Base-by-base conservation (phyloP, 2,797 vertebrate genomes). In the Varecia variegata region DNA sequence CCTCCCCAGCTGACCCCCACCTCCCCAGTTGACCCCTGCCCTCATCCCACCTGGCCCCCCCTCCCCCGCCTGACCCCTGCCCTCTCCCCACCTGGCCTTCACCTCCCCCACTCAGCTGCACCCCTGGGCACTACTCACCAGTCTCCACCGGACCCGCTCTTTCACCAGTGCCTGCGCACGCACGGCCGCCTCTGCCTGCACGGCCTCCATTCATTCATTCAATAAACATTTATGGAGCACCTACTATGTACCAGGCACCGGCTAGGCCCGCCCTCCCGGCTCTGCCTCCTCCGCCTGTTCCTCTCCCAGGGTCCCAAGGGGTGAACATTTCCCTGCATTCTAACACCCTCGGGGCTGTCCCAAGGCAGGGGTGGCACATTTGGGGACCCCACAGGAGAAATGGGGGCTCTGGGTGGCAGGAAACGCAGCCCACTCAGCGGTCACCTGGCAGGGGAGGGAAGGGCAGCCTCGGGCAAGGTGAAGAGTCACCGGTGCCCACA, bases 171-270 rank as follows among this genome's bases (percentile, higher is more conserved):
- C 97, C 96, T 97, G 97, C 71, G 71, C 94, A 93, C 88, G 47
- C 94, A 60, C 89, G 35, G 96, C 97, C 93, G 94, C 96, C 97
- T 97, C 97, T 94, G 95, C 97, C 97, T 97, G 96, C 97, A 81
- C 60, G 97, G 96, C 93, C 97, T 97, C 97, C 97, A 97, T 97
- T 97, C 96, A 96, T 96, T 97, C 97, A 97, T 97, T 97, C 96
- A 97, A 97, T 98, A 98, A 98, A 98, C 97, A 98, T 98, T 98
- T 98, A 98, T 97, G 97, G 97, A 98, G 96, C 97, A 98, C 97
- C 97, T 97, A 98, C 97, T 98, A 97, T 98, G 97, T 97, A 88
- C 97, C 97, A 98, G 97, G 97, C 97, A 30, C 97, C 20, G 81
- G 97, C 97, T 96, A 97, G 97, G 96, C 96, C 96, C 80, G 2